Base-by-base conservation (phyloP, 2,888 invertebrate species). In the Pseudeuparius sepicola region DNA sequence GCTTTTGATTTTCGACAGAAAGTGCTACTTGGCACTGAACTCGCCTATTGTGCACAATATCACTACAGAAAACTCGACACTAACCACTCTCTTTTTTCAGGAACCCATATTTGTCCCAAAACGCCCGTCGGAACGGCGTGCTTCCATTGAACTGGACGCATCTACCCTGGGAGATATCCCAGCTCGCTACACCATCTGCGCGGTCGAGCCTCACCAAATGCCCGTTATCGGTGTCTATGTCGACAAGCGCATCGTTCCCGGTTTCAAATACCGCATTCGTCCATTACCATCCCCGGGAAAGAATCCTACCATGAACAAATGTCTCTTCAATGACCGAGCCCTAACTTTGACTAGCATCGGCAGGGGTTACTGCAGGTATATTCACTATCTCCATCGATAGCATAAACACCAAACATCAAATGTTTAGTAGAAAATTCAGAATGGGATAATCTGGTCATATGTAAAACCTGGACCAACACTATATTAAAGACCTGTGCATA, bases 191-290 rank as follows among this genome's bases (percentile, higher is more conserved):
- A 64, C 66, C 14, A 70, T 78, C 10, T 71, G 73, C 10, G 65
- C 71, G 14, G 64, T 77, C 2, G 68, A 69, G 18, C 62, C 68
- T 4, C 70, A 78, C 49, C 76, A 80, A 56, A 66, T 78, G 56
- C 77, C 78, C 1, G 78, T 75, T 32, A 68, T 77, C 52, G 83
- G 83, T 32, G 75, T 81, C 34, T 79, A 76, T 60, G 71, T 83
- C 46, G 81, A 84, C 62, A 70, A 71, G 36, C 66, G 77, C 36
- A 74, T 83, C 42, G 66, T 76, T 46, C 75, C 81, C 44, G 83
- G 84, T 46, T 84, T 81, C 66, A 68, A 73, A 57, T 83, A 83
- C 67, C 71, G 73, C 62, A 76, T 80, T 43, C 68, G 75, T 52
- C 74, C 76, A 2, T 66, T 78, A 57, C 71, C 72, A 60, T 67